Evolutionary conservation across 2,113 vertebrate genomes (phyloP).

Genomic region (Azemiops feae): DNA sequence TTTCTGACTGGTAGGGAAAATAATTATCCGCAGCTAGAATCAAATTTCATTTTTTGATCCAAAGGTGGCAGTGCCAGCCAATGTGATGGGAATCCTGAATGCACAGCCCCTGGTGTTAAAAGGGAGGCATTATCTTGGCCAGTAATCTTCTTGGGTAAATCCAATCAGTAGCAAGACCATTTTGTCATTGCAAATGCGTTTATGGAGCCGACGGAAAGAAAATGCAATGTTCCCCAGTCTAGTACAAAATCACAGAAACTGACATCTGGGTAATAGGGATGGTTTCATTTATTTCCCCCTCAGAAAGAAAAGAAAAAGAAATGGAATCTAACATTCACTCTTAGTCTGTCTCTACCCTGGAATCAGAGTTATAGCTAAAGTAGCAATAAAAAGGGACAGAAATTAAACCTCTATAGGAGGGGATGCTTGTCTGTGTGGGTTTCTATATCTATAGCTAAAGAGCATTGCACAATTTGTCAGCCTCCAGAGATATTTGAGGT

Average conservation of each 20-base stretch:
- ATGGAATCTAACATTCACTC: not conserved
- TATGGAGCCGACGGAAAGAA: not conserved
- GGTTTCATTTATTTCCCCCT: not conserved
- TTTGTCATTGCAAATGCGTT: not conserved
- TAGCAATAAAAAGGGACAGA: not conserved
- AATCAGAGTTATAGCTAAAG: not conserved
- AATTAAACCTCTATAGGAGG: not conserved
- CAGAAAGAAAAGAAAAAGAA: not conserved
- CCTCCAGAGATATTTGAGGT: not conserved
- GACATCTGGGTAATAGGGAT: slow-evolving; percentile 10
- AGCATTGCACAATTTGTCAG: not conserved
- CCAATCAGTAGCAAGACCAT: slow-evolving; percentile 8
- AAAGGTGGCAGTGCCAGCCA: slow-evolving; percentile 1
- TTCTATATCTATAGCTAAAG: not conserved
- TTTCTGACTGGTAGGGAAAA: not conserved
- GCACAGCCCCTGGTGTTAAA: not conserved
- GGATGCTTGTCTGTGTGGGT: too few relatives aligned
- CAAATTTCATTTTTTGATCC: slow-evolving; percentile 30
- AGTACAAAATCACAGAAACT: slow-evolving; percentile 2
- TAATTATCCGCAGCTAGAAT: slow-evolving; percentile 27
- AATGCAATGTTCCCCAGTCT: slow-evolving; percentile 3
- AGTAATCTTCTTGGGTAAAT: slow-evolving; percentile 19
- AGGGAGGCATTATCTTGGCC: slow-evolving; percentile 5
- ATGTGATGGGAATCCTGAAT: slow-evolving; percentile 9
- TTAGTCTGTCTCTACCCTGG: not conserved